Evolutionary conservation across 2,888 invertebrate genomes (phyloP).

Genomic region (Drosophila acutilabella): DNA sequence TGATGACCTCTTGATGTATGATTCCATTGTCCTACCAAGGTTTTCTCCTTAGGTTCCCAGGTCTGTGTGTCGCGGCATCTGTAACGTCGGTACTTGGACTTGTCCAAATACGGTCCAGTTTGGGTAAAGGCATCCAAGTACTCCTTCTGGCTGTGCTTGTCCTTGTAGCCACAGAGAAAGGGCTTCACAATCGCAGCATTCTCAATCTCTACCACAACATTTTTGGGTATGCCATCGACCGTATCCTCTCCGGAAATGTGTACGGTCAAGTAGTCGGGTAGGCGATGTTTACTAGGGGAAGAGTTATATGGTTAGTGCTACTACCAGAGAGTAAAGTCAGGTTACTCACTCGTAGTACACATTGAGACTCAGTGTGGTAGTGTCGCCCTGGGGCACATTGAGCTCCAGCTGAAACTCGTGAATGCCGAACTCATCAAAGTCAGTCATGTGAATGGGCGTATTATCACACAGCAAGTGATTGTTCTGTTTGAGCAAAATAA

Average conservation of each 20-base stretch:
- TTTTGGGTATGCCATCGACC: constrained; percentile 81
- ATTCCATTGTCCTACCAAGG: constrained; percentile 73
- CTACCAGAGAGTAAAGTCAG: background rate
- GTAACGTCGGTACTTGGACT: constrained; percentile 72
- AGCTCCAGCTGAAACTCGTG: constrained; percentile 78
- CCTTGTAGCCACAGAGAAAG: constrained; percentile 91
- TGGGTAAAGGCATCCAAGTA: constrained; percentile 94
- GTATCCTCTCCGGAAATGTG: constrained; percentile 85
- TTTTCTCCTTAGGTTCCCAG: constrained; percentile 82
- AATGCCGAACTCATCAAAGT: constrained; percentile 83
- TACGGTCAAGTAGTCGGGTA: constrained; percentile 87
- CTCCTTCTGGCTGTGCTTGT: constrained; percentile 88
- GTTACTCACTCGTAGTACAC: constrained; percentile 83
- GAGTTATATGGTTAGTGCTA: too few relatives aligned
- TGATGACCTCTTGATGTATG: too few relatives aligned
- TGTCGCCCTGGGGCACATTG: constrained; percentile 16
- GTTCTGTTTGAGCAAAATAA: constrained; percentile 86
- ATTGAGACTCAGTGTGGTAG: constrained; percentile 78
- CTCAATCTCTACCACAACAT: constrained; percentile 87
- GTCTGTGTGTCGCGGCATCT: constrained; percentile 89
- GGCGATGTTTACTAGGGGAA: constrained; percentile 80
- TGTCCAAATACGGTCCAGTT: constrained; percentile 86
- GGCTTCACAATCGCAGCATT: constrained; percentile 89
- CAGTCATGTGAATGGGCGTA: constrained; percentile 72
- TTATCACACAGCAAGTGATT: constrained; percentile 83